Evolutionary conservation across 2,797 vertebrate genomes (phyloP), one percentile per base, ranked within the genome.

Genomic region (Cyprinella venusta): DNA sequence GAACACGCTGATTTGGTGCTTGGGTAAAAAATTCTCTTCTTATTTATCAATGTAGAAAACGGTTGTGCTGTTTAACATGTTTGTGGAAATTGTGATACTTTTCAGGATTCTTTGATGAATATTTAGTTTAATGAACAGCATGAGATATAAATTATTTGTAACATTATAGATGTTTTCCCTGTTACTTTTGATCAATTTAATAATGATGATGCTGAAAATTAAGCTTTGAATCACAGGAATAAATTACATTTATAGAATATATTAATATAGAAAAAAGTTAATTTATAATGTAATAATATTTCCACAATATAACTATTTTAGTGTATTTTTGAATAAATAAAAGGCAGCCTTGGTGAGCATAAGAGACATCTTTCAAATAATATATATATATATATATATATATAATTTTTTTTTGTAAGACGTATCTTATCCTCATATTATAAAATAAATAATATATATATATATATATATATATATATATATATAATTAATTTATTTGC

Each of bases 191-290:
- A 54, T 54, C 54, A 56, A 56, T n/a, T 15, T 48, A 15, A 48
- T 15, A 30, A 30, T 30, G 30, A 63, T 16, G 26, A 30, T 63
- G 26, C 26, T 26, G 56, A 24, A 24, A 59, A 59, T 59, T 59
- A 4, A n/a, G 8, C 52, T 56, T 56, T 56, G 54, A 2, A 5
- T 56, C 13, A 30, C 24, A 15, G 2, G 59, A 16, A 30, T 7
- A 63, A 15, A 26, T 61, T 61, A 26, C 24, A 63, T 30, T 16
- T 16, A 61, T 59, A 24, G n/a, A n/a, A n/a, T n/a, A n/a, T n/a
- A n/a, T n/a, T n/a, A n/a, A n/a, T n/a, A n/a, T n/a, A n/a, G n/a
- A 59, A 13, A 59, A 24, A 0, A 2, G 4, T 59, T 59, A 1
- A 26, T 6, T 61, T 6, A 26, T 26, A 61, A 6, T 6, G 12